Base-by-base conservation (phyloP, 2,888 invertebrate species). In the Drosophila stalkeri region DNA sequence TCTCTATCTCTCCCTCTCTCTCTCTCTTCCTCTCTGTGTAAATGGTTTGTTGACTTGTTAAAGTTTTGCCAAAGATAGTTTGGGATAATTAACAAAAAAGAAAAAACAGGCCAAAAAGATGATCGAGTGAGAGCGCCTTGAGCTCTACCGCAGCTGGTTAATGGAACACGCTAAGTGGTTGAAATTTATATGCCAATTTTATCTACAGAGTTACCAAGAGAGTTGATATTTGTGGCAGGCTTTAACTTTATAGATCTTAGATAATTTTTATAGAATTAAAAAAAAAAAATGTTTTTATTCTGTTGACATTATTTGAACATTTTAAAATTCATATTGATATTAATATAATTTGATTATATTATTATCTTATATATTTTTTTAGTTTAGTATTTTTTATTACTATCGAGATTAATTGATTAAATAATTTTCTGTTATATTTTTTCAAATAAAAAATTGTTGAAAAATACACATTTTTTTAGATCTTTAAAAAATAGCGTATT, bases 11-110 rank as follows among this genome's bases (percentile, higher is more conserved):
- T n/a, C n/a, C n/a, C 11, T 12, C 5, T 44, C 51, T 55, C 12
- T 41, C 64, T 54, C 59, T 56, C 60, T 64, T 56, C 27, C 39
- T 41, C 64, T 56, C 59, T 56, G 63, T 64, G 69, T 77, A 84
- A 82, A 80, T 87, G 85, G 65, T 62, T 69, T 82, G 82, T 80
- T 82, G 77, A 82, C 87, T 84, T 72, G 85, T 68, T 72, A 41
- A 72, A 77, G 57, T 71, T 71, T 51, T 60, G 56, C 66, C 66
- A 64, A 63, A 64, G 71, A 68, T 67, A 76, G 49, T 67, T 72
- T 75, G 68, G 87, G 81, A 79, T 79, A 83, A 86, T 86, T 74
- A 81, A 69, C 60, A 27, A 52, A 72, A 59, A 72, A 27, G 6
- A 27, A 52, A 72, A 59, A 72, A n/a, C n/a, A n/a, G 46, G 8